phyloP scores from a whole-genome alignment of 2,888 invertebrate genomes.

The Ormyrus labotus region DNA sequence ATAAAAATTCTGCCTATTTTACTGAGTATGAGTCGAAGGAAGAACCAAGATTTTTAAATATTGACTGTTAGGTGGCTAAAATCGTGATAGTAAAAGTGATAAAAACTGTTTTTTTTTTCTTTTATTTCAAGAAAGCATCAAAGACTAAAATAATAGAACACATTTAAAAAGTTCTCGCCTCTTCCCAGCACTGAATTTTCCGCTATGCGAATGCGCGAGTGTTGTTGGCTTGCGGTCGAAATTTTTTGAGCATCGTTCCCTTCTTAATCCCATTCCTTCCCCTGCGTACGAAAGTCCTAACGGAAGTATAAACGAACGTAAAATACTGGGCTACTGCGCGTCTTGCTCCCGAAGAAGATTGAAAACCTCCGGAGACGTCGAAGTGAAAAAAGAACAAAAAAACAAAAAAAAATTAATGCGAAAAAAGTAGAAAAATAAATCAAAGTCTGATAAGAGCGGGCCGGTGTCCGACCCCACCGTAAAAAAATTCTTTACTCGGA shows the following conservation, averaged over 20 bases:
- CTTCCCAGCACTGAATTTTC: conserved; percentile 13
- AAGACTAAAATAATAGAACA: conserved; percentile 33
- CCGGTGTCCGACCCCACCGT: conserved; percentile 53
- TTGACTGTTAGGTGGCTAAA: conserved; percentile 53
- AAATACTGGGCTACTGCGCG: conserved; percentile 19
- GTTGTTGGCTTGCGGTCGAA: neutral
- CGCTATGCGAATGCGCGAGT: conserved; percentile 32
- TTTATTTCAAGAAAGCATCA: conserved; percentile 11
- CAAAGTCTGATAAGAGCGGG: conserved; percentile 53
- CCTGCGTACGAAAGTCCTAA: conserved; percentile 11
- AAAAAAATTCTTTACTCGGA: conserved; percentile 36
- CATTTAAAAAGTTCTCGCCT: conserved; percentile 16
- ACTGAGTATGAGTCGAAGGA: conserved; percentile 45
- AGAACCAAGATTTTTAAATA: conserved; percentile 52
- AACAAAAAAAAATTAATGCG: conserved; percentile 7
- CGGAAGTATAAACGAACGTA: conserved; percentile 41
- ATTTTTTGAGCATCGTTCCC: conserved; percentile 20
- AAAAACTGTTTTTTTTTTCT: no score
- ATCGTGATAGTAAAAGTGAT: conserved; percentile 21
- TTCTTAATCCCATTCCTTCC: neutral
- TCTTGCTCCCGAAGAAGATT: neutral
- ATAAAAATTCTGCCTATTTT: conserved; percentile 36
- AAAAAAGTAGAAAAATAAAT: conserved; percentile 13
- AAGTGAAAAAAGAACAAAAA: conserved; percentile 30
- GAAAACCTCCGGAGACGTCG: conserved; percentile 6